phyloP scores from a whole-genome alignment of 37 sponge, comb jelly and placozoan species.

The Spongilla lacustris region DNA sequence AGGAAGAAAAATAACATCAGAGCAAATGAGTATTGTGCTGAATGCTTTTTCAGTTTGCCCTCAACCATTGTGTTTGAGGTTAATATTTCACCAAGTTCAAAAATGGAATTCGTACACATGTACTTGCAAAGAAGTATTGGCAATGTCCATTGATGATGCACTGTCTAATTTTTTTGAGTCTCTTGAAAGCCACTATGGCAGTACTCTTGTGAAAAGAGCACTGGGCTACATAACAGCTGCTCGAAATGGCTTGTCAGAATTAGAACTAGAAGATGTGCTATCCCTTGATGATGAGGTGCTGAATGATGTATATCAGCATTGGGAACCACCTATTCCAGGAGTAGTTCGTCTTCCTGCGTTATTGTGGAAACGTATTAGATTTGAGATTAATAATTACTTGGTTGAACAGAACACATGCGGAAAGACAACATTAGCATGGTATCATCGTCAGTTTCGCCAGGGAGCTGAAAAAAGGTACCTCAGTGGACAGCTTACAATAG shows the following conservation, averaged over 20 bases:
- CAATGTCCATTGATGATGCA: constrained; percentile 42
- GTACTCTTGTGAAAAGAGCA: constrained; percentile 30
- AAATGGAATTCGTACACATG: constrained; percentile 70
- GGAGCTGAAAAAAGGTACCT: constrained; percentile 54
- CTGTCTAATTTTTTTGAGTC: constrained; percentile 27
- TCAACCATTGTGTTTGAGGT: constrained; percentile 58
- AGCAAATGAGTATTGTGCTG: constrained; percentile 24
- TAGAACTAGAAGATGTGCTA: constrained; percentile 73
- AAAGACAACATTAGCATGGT: constrained; percentile 54
- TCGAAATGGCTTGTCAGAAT: constrained; percentile 56
- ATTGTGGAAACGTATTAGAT: constrained; percentile 59
- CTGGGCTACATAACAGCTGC: constrained; percentile 71
- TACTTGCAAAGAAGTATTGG: background rate
- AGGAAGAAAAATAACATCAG: constrained; percentile 20
- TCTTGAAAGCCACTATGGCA: constrained; percentile 55
- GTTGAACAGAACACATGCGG: constrained; percentile 57
- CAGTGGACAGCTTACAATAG: background rate
- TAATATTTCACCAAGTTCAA: constrained; percentile 51
- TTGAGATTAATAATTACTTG: constrained; percentile 40
- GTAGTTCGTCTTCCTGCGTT: constrained; percentile 57
- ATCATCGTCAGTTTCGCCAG: constrained; percentile 76
- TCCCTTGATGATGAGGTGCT: constrained; percentile 72
- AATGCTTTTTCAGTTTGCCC: constrained; percentile 33
- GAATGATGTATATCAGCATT: constrained; percentile 75
- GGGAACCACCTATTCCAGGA: constrained; percentile 59